phyloP scores from a whole-genome alignment of 1,140 invertebrate genomes.

The Drosophila melanica region DNA sequence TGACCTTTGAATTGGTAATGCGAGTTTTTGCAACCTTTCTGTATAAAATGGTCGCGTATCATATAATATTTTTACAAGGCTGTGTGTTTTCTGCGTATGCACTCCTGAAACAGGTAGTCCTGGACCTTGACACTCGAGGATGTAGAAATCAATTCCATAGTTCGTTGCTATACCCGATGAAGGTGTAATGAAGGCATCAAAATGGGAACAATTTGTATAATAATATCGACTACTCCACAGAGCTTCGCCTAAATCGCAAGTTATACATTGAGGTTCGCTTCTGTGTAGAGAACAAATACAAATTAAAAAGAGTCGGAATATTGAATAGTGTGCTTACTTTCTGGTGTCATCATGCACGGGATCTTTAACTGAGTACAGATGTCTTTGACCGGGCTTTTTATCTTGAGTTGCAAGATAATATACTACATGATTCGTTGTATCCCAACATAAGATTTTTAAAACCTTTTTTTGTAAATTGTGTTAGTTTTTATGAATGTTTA shows the following conservation, averaged over 20 bases:
- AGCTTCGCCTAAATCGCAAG: conserved; percentile 89
- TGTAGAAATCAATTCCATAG: conserved; percentile 88
- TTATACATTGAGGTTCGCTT: conserved; percentile 90
- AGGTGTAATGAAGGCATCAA: conserved; percentile 88
- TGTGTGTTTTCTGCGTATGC: conserved; percentile 89
- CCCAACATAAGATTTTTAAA: conserved; percentile 93
- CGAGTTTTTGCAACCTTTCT: conserved; percentile 88
- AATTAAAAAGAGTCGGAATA: not conserved
- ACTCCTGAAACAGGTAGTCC: conserved; percentile 90
- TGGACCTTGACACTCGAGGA: conserved; percentile 91
- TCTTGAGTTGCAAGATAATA: conserved; percentile 93
- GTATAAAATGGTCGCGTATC: conserved; percentile 89
- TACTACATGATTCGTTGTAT: conserved; percentile 92
- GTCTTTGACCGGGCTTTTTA: conserved; percentile 91
- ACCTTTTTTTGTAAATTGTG: conserved; percentile 81
- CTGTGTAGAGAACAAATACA: conserved; percentile 57
- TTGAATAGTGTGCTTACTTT: conserved; percentile 76
- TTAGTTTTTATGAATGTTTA: not conserved
- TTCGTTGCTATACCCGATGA: conserved; percentile 82
- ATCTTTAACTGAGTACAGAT: conserved; percentile 92
- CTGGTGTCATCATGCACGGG: conserved; percentile 89
- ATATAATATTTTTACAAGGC: conserved; percentile 89
- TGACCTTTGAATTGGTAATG: conserved; percentile 89
- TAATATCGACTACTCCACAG: conserved; percentile 89
- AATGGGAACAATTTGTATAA: conserved; percentile 92